These are phyloP conservation scores for Actinia equina DNA, from an alignment of 64 coral and sea anemone genomes.

Conservation along the genomic window DNA sequence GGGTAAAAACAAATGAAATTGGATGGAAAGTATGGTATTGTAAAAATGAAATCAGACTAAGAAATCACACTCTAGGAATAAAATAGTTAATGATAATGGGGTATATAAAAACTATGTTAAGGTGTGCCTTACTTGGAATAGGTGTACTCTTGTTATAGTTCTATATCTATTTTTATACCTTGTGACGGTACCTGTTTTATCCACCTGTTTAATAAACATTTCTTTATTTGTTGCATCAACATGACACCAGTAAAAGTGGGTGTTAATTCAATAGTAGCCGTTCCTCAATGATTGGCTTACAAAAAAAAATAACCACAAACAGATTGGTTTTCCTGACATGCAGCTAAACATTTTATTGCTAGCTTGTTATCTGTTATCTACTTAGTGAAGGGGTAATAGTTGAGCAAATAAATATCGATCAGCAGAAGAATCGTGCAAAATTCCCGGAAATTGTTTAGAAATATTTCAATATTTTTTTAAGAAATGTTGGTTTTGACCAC, in stretches of 20 bases:
- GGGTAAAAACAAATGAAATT: not conserved
- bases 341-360: not conserved
- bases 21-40: not conserved
- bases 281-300: not conserved
- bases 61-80: not conserved
- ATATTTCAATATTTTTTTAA: no score
- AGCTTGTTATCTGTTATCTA: not conserved
- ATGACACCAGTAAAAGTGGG: not conserved
- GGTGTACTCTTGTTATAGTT: not conserved
- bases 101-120: no score
- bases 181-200: slow-evolving; percentile 9
- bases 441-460: not conserved
- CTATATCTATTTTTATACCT: slow-evolving; percentile 12
- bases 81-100: not conserved
- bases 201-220: not conserved
- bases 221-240: not conserved
- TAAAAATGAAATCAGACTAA: not conserved
- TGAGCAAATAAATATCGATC: no score
- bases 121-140: not conserved
- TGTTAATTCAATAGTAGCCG: not conserved
- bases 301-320: not conserved
- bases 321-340: not conserved
- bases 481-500: not conserved
- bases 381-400: not conserved
- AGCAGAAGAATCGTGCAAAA: no score